These are phyloP conservation scores for Neotoma lepida DNA, from an alignment of 2,113 vertebrate species.

Conservation along the genomic window DNA sequence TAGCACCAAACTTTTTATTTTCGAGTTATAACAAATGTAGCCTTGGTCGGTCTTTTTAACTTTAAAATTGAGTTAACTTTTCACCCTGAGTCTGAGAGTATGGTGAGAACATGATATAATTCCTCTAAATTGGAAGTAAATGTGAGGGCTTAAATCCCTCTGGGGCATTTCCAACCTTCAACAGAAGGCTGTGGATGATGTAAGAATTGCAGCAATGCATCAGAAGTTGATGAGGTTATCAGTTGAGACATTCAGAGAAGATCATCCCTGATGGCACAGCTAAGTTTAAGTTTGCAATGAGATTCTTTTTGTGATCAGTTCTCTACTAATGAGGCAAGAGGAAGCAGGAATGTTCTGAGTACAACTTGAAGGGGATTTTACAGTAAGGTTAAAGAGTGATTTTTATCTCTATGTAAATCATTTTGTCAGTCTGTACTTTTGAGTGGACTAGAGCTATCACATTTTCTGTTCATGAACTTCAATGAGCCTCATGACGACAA, in stretches of 20 bases:
- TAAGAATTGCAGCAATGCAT: not conserved
- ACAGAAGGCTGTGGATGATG: not conserved
- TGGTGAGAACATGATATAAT: not conserved
- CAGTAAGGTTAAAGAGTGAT: not conserved
- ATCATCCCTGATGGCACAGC: not conserved
- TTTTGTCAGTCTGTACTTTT: not conserved
- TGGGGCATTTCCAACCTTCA: not conserved
- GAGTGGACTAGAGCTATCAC: not conserved
- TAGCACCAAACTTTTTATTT: not conserved
- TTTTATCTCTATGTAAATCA: not conserved
- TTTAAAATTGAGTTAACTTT: not conserved
- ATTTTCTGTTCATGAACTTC: not conserved
- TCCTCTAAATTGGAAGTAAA: not conserved
- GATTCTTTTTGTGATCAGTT: fast-evolving
- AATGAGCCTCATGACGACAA: not conserved
- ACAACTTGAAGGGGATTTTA: not conserved
- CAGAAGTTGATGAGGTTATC: not conserved
- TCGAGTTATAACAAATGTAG: not conserved
- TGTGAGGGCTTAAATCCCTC: not conserved
- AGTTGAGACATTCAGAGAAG: not conserved
- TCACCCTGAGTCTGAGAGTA: not conserved
- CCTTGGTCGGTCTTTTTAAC: not conserved
- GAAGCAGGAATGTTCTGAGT: no score
- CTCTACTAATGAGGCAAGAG: not conserved
- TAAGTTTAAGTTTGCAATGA: not conserved